phyloP scores from a whole-genome alignment of 2,888 invertebrate species.

The Cantharis rufa region DNA sequence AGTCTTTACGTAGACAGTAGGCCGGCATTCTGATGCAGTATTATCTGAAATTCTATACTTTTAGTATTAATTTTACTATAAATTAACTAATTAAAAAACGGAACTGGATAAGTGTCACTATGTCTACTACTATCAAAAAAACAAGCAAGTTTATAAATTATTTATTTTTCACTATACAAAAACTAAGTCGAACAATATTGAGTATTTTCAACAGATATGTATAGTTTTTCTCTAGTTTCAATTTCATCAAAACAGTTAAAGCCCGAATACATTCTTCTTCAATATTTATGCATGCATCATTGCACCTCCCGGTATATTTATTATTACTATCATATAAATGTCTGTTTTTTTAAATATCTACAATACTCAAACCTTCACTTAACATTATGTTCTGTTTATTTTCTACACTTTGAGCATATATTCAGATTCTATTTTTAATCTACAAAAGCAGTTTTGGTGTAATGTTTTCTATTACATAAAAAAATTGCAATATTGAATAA shows the following conservation, averaged over 20 bases:
- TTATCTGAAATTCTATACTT: too few species aligned
- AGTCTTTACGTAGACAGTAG: too few species aligned
- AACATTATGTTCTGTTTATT: background rate
- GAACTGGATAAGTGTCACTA: too few species aligned
- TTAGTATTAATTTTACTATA: too few species aligned
- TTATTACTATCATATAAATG: background rate
- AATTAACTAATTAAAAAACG: too few species aligned
- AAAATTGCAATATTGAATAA: background rate
- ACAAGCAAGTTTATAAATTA: background rate
- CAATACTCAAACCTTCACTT: background rate
- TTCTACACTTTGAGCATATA: constrained; percentile 3
- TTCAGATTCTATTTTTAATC: background rate
- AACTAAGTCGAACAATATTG: background rate
- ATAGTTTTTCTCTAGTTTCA: background rate
- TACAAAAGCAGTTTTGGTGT: background rate
- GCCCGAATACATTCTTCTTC: background rate
- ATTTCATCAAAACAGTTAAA: background rate
- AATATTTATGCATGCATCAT: background rate
- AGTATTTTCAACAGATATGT: background rate
- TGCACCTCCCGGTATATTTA: background rate
- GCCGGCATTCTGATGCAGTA: too few species aligned
- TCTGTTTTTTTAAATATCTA: background rate
- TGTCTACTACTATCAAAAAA: background rate
- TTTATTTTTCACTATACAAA: background rate
- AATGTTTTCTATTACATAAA: background rate